Conservation (phyloP, 2,888 invertebrate genomes). For the Drosophila nr. fundita region DNA sequence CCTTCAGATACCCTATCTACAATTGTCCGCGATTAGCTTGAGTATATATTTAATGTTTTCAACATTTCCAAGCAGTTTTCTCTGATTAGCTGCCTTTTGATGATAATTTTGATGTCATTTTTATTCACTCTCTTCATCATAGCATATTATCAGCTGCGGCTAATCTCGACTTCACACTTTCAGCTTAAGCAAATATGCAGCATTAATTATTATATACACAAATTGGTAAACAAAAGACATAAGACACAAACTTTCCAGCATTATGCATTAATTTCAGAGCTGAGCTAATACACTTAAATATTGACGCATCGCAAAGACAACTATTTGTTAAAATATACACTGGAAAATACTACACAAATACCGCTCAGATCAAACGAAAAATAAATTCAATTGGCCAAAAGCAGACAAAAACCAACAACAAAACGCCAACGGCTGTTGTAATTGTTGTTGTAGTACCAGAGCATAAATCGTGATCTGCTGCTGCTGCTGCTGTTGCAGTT, state of each 20-base stretch:
- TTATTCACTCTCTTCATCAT: constrained; percentile 13
- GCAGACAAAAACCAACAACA: constrained; percentile 25
- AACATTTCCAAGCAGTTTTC: constrained; percentile 16
- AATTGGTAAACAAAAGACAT: constrained; percentile 59
- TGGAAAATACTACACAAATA: constrained; percentile 20
- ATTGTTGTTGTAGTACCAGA: constrained; percentile 34
- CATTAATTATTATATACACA: neutral
- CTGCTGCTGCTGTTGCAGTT: constrained; percentile 25
- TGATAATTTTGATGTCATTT: neutral
- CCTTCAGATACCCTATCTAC: neutral
- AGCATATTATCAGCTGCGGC: constrained; percentile 3
- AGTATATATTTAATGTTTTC: neutral
- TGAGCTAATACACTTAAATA: constrained; percentile 24
- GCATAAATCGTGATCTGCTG: constrained; percentile 53
- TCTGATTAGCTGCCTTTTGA: constrained; percentile 7
- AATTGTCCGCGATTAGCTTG: constrained; percentile 1
- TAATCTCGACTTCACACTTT: constrained; percentile 18
- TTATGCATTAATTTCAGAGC: constrained; percentile 23
- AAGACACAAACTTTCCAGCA: constrained; percentile 51
- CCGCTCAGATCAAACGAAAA: constrained; percentile 43
- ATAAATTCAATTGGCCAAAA: constrained; percentile 50
- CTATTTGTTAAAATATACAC: neutral
- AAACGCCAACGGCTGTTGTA: constrained; percentile 38
- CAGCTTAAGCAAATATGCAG: constrained; percentile 10
- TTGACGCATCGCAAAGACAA: constrained; percentile 25